Base-by-base conservation (phyloP, 2,797 vertebrate species). In the Craterocephalus amniculus region DNA sequence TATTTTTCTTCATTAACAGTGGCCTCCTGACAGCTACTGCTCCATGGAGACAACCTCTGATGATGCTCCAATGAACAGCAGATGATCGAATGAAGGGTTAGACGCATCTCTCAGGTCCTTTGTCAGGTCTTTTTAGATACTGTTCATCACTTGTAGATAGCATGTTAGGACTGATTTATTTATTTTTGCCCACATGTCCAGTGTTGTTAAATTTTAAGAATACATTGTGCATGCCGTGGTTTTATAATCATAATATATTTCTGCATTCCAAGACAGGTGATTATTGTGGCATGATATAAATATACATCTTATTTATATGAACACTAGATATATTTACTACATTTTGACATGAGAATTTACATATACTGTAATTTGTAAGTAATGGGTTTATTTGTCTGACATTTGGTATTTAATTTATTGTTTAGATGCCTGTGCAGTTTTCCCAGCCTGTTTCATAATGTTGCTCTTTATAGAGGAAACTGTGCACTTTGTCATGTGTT, bases 401-500 rank as follows among this genome's bases (percentile, higher is more conserved):
- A 70, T 60, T 58, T 61, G 49, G 36, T 1, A 62, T 68, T 70
- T 38, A 58, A 51, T 70, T 72, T 54, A 45, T 22, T 31, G 10
- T 49, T 63, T 16, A 34, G 35, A 74, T 57, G 16, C 40, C 57
- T 36, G 13, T 32, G 8, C 43, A 45, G 48, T 58, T 62, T 71
- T 77, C 34, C 20, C 52, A 70, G 35, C 40, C 49, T 58, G 20
- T 62, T 68, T 60, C 29, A 85, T 62, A 57, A 69, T 48, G 54
- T 20, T 65, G 24, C 35, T 70, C 60, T 87, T 82, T 76, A 82
- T 63, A 68, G 65, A 62, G 70, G 68, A 82, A 77, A 40, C 38
- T 67, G 69, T 76, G 61, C 62, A 75, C 65, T 85, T 78, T 81
- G 36, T 74, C 88, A 88, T 88, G 73, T 90, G 87, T 83, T 88